Evolutionary conservation across 2,113 vertebrate genomes (phyloP), one percentile per base, ranked within the genome.

Genomic region (Salminus brasiliensis): DNA sequence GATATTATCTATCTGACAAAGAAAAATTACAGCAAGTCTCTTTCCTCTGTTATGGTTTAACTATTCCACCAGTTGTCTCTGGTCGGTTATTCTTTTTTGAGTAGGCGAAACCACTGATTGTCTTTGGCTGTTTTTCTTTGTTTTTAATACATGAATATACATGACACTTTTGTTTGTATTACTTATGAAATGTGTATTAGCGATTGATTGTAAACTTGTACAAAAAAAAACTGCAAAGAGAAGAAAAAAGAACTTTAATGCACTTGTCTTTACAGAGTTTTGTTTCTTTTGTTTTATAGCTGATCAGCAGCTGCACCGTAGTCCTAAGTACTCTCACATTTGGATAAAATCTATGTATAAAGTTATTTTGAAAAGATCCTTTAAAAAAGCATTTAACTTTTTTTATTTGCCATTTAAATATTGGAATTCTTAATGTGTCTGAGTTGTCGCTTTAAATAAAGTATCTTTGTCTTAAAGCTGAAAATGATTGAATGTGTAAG

Each of bases 381-480:
- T 27, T 62, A 23, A 39, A 70, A 39, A 41, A 78, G 34, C 59
- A 23, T 68, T 41, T 72, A 21, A 72, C n/a, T 43, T 32, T 74
- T n/a, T 66, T 75, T 63, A 75, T 60, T 82, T 79, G 69, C 25
- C 80, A 52, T 85, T 71, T 77, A 78, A 67, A 60, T 83, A 74
- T 70, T 74, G 62, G 41, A 83, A 76, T 70, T 84, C 78, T 78
- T 76, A 71, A 68, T 78, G 78, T 80, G 74, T 84, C 69, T 65
- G 65, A 79, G 49, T 74, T 78, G 79, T 83, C 74, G 80, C 83
- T 75, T 80, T 84, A 74, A 87, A 85, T 84, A 85, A 87, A 85
- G 66, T 60, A 80, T 80, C 60, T 83, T 86, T 84, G 83, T 87
- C 79, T 72, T 81, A 57, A 85, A 80, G 29, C 72, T 65, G 18